Evolutionary conservation across 2,888 invertebrate genomes (phyloP), one percentile per base, ranked within the genome.

Genomic region (Nephrotoma appendiculata): DNA sequence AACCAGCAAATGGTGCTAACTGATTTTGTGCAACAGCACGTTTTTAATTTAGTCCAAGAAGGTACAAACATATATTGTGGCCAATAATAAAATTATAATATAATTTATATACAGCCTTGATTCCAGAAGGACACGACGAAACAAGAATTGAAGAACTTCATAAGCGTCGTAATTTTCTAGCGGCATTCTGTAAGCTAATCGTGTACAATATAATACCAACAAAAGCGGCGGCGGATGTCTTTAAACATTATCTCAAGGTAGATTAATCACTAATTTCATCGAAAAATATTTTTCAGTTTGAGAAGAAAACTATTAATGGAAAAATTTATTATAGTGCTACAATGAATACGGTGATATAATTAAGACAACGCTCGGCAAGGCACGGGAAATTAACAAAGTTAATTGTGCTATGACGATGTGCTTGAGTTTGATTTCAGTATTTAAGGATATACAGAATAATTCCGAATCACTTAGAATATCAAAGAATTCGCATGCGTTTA

Each of bases 261-360:
- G 90, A 91, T 88, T 9, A 19, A 86, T 41, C n/a, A 9, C 0
- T 31, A 31, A 31, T 31, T 41, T n/a, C 6, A 3, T 31, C 4
- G 48, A 86, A 45, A 44, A 15, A 42, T 42, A 41, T 11, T 5
- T 44, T 31, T 31, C 1, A 31, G 31, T 2, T 31, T 19, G 43
- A 5, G 2, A 44, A 43, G 4, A 11, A 31, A 44, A 83, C 6
- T 85, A 71, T 43, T 42, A 48, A 57, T 44, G 31, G 7, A 41
- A n/a, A 41, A 41, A 41, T 41, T 45, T 83, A 83, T 91, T 92
- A 84, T 91, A 96, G 95, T 98, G 97, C 91, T 98, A 98, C 92
- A 98, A 98, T 91, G 98, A 99, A 92, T 99, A 98, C 92, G 99
- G 99, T 86, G 99, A 99, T 92, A 99, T 99, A 86, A 96, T 99